Conservation (phyloP, 2,888 invertebrate genomes). For the Lithodes maja region DNA sequence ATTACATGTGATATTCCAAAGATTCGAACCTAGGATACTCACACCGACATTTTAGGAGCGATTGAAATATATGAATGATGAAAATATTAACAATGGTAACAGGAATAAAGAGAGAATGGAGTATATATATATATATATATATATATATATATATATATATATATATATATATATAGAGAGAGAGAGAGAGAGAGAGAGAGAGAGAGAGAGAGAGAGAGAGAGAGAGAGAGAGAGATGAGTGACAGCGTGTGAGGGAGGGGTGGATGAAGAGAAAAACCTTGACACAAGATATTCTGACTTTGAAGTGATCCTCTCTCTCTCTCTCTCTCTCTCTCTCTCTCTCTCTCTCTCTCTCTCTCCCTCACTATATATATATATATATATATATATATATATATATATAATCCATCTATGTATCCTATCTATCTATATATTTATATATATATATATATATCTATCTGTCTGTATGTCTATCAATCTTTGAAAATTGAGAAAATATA, state of each 20-base stretch:
- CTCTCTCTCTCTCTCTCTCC: neutral
- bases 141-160: neutral
- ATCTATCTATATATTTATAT: neutral
- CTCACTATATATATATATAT: neutral
- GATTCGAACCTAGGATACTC: too few relatives aligned
- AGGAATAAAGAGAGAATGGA: neutral
- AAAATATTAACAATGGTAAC: neutral
- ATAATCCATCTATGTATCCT: neutral
- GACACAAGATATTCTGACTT: neutral
- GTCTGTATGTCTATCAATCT: neutral
- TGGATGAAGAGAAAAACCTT: neutral
- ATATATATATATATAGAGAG: neutral
- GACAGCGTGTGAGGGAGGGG: neutral
- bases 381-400: neutral
- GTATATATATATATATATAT: neutral
- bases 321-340: neutral
- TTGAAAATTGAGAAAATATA: neutral
- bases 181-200: neutral
- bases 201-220: neutral
- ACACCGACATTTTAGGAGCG: too few relatives aligned
- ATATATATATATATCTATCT: neutral
- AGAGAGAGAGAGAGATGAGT: neutral
- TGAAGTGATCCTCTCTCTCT: neutral
- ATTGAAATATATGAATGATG: too few relatives aligned
- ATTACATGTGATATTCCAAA: too few relatives aligned